Base-by-base conservation (phyloP, 2,797 vertebrate species). In the Neostethus bicornis region DNA sequence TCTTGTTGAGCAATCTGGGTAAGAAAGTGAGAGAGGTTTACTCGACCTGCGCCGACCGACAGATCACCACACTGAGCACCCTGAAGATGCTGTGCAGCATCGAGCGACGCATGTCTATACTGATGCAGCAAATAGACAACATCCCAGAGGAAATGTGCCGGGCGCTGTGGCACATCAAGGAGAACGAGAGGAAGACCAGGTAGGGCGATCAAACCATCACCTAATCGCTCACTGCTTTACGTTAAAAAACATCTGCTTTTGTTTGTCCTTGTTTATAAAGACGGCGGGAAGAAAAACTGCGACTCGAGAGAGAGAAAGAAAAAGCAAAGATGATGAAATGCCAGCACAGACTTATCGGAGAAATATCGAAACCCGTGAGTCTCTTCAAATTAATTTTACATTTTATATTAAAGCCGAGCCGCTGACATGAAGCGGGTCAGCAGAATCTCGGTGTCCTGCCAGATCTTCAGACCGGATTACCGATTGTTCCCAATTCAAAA, bases 1-100 rank as follows among this genome's bases (percentile, higher is more conserved):
- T 79, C 37, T 77, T 90, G 73, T 75, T 96, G 60, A 61, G 88
- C 0, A 70, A 76, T 16, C 75, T 96, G 65, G 69, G 79, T 21
- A 54, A 13, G 24, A 96, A 94, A 52, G 93, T 96, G 66, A 60
- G 70, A 29, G 90, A 92, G 2, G 89, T 94, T 25, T 93, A 95
- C 60, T 44, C 12, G 8, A 51, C 73, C 2, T 95, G 92, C 12
- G 75, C 91, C 2, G 85, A 91, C 2, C 76, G 81, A 42, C 86
- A 64, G 0, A 77, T 86, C 38, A 37, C 82, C 51, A 91, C 83
- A 70, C 78, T 93, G 51, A 82, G 74, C 61, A 90, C 90, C 0
- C 23, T 93, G 51, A 86, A 94, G 81, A 95, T 95, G 93, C 68
- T 97, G 20, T 85, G 65, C 1, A 46, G 80, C 25, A 87, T 96